Evolutionary conservation across 2,888 invertebrate genomes (phyloP), one percentile per base, ranked within the genome.

Genomic region (Ptychoptera contaminata): DNA sequence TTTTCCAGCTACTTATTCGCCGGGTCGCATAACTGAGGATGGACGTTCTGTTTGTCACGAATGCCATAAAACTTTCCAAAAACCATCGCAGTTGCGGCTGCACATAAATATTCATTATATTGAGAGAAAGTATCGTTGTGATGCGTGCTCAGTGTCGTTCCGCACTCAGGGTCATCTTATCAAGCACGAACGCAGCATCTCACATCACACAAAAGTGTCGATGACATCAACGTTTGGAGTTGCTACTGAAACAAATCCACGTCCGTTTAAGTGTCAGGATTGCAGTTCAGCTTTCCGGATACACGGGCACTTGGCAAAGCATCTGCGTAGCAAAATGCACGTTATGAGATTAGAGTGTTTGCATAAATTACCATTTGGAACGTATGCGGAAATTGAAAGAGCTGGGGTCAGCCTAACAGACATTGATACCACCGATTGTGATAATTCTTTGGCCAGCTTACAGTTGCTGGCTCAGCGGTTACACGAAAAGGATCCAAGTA

Each of bases 41-140:
- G 82, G 82, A 1, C 74, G 81, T 45, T 78, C 82, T 53, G 77
- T 82, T 31, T 91, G 90, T 58, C 76, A 75, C 45, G 82, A 93
- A 57, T 96, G 96, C 67, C 80, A 83, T 53, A 92, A 93, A 66
- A 82, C 82, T 44, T 96, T 96, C 67, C 84, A 81, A 49, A 90
- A 93, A 63, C 83, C 87, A 48, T 87, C 87, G 49, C 92, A 93
- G 59, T 70, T 94, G 49, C 75, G 82, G 50, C 70, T 94, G 50
- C 94, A 96, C 67, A 84, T 92, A 63, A 93, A 94, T 64, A 92
- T 93, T 52, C 94, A 96, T 67, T 92, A 90, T 57, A 81, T 94
- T 72, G 93, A 93, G 62, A 73, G 91, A 49, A 90, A 88, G 43
- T 91, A 84, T 60, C 77, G 87, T 52, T 94, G 94, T 63, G 86